These are phyloP conservation scores for Uria aalge DNA, from an alignment of 2,113 vertebrate genomes.

Conservation along the genomic window DNA sequence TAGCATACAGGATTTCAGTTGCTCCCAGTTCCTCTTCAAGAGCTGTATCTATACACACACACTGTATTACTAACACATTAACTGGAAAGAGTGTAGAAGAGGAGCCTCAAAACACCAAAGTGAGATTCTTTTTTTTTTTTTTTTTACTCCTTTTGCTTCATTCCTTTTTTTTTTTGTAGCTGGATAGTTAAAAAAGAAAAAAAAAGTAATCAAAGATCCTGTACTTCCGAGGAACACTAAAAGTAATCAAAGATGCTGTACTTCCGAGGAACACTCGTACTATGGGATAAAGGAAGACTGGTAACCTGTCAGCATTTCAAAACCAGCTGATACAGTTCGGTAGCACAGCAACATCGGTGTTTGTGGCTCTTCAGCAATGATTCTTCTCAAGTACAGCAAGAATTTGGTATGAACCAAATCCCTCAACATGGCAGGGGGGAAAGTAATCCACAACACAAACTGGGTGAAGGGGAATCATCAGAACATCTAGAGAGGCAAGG, in stretches of 20 bases:
- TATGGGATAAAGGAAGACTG: constrained; percentile 14
- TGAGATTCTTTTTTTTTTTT: neutral
- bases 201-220: neutral
- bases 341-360: neutral
- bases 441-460: neutral
- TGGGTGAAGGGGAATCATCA: neutral
- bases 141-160: neutral
- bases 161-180: neutral
- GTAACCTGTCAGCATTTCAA: neutral
- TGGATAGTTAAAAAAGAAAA: neutral
- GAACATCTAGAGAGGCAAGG: neutral
- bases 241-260: neutral
- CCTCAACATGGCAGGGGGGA: neutral
- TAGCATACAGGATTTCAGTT: neutral
- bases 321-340: neutral
- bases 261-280: neutral
- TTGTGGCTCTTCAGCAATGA: neutral
- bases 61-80: neutral
- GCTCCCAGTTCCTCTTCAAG: neutral
- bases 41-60: neutral
- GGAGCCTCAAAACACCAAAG: neutral
- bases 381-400: constrained; percentile 21
- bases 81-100: neutral
- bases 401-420: constrained; percentile 12
- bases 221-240: neutral